These are phyloP conservation scores for Synergus umbraculus DNA, from an alignment of 2,888 invertebrate genomes.

Conservation along the genomic window DNA sequence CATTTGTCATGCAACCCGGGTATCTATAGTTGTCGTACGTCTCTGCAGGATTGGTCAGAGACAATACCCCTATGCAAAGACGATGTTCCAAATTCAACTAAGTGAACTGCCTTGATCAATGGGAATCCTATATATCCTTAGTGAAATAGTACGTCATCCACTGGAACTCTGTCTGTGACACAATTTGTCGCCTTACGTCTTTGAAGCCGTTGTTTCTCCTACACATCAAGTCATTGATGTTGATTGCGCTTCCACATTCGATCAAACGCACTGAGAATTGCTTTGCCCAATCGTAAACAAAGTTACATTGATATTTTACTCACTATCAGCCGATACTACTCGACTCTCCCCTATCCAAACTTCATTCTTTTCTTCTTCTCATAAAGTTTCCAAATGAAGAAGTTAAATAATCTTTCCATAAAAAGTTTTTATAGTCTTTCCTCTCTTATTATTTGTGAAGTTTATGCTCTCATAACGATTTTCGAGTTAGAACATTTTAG, in stretches of 20 bases:
- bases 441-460: too few relatives aligned
- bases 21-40: constrained; percentile 54
- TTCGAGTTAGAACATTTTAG: background rate
- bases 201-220: background rate
- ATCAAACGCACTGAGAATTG: background rate
- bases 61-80: constrained; percentile 64
- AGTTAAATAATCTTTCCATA: background rate
- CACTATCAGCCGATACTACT: too few relatives aligned
- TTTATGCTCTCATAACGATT: background rate
- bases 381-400: background rate
- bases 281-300: too few relatives aligned
- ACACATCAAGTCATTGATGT: background rate
- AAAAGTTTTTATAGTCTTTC: background rate
- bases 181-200: background rate
- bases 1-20: constrained; percentile 67
- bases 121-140: constrained; percentile 61
- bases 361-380: background rate
- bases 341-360: too few relatives aligned
- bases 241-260: constrained; percentile 55
- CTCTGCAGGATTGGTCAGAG: constrained; percentile 46
- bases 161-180: constrained; percentile 61
- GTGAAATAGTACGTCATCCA: constrained; percentile 63
- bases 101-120: constrained; percentile 62
- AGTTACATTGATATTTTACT: too few relatives aligned
- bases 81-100: constrained; percentile 58